Conservation (phyloP, 2,797 vertebrate genomes). For the Brotula barbata region DNA sequence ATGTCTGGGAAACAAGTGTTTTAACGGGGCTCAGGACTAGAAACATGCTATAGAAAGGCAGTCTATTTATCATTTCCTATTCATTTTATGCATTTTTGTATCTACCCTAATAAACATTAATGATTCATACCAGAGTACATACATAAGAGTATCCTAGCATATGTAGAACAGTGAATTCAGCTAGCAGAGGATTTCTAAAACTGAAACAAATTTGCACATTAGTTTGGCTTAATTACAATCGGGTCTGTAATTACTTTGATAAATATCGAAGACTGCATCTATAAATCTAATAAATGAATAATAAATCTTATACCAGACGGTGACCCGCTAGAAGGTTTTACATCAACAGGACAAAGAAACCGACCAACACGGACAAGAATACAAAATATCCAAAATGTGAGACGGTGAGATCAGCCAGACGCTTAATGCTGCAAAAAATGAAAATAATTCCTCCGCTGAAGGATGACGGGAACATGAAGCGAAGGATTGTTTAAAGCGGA, state of each 20-base stretch:
- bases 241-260: neutral
- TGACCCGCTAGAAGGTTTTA: too few relatives aligned
- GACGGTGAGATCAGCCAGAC: conserved; percentile 55
- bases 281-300: too few relatives aligned
- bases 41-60: too few relatives aligned
- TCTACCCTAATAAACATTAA: neutral
- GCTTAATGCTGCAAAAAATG: conserved; percentile 24
- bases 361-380: conserved; percentile 55
- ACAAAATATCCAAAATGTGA: conserved; percentile 62
- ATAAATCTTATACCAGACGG: too few relatives aligned
- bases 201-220: neutral
- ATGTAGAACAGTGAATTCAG: neutral
- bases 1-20: too few relatives aligned
- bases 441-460: neutral
- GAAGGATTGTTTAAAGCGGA: conserved; percentile 12
- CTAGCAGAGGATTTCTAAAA: neutral
- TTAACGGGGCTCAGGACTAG: too few relatives aligned
- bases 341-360: too few relatives aligned
- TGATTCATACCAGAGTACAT: too few relatives aligned
- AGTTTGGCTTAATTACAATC: neutral
- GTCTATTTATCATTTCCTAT: neutral
- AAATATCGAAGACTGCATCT: too few relatives aligned
- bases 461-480: neutral
- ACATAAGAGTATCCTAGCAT: too few relatives aligned
- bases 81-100: neutral